Evolutionary conservation across 2,888 invertebrate genomes (phyloP).

Genomic region (Catocala sponsa): DNA sequence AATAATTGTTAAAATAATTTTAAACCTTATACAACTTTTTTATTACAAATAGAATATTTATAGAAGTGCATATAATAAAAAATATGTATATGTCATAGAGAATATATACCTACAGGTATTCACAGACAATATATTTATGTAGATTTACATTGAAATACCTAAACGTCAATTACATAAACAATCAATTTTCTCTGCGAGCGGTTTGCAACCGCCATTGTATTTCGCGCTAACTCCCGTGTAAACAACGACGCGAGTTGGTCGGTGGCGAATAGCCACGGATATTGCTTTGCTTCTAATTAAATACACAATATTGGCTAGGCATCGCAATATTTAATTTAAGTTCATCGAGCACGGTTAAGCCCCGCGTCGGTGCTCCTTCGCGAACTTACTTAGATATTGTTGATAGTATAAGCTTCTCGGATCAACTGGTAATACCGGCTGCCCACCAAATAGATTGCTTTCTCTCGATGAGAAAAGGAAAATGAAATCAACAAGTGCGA

Average conservation of each 20-base stretch:
- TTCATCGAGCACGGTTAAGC: slow-evolving; percentile 53
- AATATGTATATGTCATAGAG: too few relatives aligned
- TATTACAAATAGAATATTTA: too few relatives aligned
- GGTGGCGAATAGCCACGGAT: background rate
- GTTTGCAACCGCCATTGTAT: too few relatives aligned
- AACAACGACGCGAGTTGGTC: slow-evolving; percentile 1
- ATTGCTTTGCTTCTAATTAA: slow-evolving; percentile 25
- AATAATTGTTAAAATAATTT: too few relatives aligned
- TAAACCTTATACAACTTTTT: too few relatives aligned
- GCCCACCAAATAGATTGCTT: slow-evolving; percentile 61
- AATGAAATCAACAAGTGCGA: slow-evolving; percentile 66
- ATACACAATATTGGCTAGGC: slow-evolving; percentile 22
- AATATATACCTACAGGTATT: too few relatives aligned
- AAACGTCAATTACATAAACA: too few relatives aligned
- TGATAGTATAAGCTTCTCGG: slow-evolving; percentile 53
- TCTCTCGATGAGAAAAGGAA: slow-evolving; percentile 57
- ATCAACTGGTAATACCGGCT: slow-evolving; percentile 51
- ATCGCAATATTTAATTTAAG: slow-evolving; percentile 54
- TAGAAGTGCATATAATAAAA: too few relatives aligned
- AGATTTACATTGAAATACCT: too few relatives aligned
- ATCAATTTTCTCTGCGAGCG: too few relatives aligned
- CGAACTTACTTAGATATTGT: slow-evolving; percentile 53
- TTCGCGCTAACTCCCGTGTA: background rate
- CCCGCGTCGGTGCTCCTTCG: slow-evolving; percentile 33
- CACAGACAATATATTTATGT: too few relatives aligned